Conservation (phyloP, 2,888 invertebrate genomes). For the Isoperla grammatica region DNA sequence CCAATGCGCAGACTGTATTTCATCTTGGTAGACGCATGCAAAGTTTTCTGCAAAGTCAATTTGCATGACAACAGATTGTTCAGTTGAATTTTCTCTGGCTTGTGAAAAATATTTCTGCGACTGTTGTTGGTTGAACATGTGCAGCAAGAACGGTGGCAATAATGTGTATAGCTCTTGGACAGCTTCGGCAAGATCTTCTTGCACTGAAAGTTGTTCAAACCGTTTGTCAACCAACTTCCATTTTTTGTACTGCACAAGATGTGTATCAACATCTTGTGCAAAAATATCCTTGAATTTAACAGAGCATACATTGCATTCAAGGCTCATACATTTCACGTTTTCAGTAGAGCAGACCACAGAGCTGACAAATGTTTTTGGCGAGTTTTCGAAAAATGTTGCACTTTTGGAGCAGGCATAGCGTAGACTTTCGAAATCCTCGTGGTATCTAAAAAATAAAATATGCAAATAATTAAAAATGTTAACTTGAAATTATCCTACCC, state of each 20-base stretch:
- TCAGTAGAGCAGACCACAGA: background rate
- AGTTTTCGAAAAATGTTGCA: background rate
- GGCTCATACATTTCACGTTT: background rate
- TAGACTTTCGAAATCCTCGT: background rate
- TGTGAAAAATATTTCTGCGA: conserved; percentile 4
- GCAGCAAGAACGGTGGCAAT: conserved; percentile 3
- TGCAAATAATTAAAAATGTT: no score
- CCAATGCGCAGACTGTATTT: conserved; percentile 16
- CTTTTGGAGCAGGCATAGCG: background rate
- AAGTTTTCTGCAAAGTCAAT: conserved; percentile 8
- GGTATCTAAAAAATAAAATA: background rate
- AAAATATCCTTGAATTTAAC: background rate
- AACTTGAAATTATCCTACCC: no score
- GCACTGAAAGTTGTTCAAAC: background rate
- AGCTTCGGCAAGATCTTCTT: no score
- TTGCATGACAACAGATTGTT: conserved; percentile 1
- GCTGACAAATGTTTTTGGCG: background rate
- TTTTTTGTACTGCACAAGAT: background rate
- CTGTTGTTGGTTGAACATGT: conserved; percentile 2
- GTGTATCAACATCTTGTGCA: background rate
- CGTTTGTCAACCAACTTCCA: background rate
- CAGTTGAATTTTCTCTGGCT: background rate
- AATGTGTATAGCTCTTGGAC: no score
- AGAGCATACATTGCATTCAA: background rate
- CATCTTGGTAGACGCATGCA: conserved; percentile 3